Percentiles rank a stretch among this genome's conserved stretches.
Conservation (phyloP, 1,140 invertebrate genomes). For the Eupristina koningsbergeri region DNA sequence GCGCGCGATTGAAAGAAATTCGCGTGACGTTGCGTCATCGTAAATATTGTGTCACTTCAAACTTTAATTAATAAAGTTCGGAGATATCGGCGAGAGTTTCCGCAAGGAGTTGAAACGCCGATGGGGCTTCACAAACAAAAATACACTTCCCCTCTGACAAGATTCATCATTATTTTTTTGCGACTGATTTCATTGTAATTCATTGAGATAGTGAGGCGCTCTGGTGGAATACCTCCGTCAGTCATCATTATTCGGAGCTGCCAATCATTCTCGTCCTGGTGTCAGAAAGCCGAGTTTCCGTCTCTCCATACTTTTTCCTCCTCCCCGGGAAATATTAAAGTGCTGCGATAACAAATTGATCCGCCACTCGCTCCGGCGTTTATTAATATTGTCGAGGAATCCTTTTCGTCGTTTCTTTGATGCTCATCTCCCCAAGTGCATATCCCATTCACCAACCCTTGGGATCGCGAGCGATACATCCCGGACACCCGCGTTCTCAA, state of each 20-base stretch:
- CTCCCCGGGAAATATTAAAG: conserved; percentile 31
- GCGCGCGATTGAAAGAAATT: too few relatives aligned
- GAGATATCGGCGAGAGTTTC: not conserved
- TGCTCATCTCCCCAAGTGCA: not conserved
- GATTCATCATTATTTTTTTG: conserved; percentile 26
- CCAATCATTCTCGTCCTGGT: not conserved
- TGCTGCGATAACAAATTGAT: conserved; percentile 31
- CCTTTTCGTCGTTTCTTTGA: not conserved
- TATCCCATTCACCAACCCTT: too few relatives aligned
- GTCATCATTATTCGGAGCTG: not conserved
- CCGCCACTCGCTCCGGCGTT: not conserved
- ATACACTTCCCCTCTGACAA: not conserved
- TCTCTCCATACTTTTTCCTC: not conserved
- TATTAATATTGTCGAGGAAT: conserved; percentile 19
- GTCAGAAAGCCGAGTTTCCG: not conserved
- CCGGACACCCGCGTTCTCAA: too few relatives aligned
- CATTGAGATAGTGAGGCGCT: not conserved
- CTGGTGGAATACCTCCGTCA: too few relatives aligned
- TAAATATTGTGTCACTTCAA: not conserved
- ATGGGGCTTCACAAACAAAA: not conserved
- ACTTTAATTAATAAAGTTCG: not conserved
- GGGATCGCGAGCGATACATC: too few relatives aligned
- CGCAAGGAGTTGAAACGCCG: conserved; percentile 3
- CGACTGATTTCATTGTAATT: conserved; percentile 20
- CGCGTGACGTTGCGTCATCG: not conserved